These are phyloP conservation scores for Strix aluco DNA, from an alignment of 2,113 vertebrate species.

Conservation along the genomic window DNA sequence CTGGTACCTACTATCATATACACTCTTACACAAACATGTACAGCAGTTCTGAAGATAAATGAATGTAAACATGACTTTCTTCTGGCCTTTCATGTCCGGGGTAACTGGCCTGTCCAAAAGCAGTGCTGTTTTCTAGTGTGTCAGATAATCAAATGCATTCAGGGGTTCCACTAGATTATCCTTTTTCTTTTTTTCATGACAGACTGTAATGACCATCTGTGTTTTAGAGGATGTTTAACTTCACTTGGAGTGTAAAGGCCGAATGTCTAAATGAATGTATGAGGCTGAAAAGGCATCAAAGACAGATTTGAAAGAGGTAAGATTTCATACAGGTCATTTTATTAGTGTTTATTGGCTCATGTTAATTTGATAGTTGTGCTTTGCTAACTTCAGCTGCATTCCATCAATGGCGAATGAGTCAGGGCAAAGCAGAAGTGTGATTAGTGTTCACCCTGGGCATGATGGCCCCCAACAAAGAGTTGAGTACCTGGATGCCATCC, in stretches of 20 bases:
- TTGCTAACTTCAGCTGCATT: not conserved
- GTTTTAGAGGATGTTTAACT: not conserved
- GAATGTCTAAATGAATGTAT: not conserved
- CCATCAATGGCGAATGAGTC: not conserved
- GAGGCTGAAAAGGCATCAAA: not conserved
- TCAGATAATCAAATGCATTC: not conserved
- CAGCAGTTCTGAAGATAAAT: not conserved
- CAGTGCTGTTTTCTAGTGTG: not conserved
- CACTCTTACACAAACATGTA: not conserved
- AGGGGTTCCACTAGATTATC: not conserved
- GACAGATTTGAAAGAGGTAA: not conserved
- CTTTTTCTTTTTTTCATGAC: fast-evolving
- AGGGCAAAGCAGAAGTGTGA: not conserved
- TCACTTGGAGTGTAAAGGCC: not conserved
- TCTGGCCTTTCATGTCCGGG: not conserved
- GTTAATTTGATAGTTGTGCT: not conserved
- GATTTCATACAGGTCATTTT: not conserved
- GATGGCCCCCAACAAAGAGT: not conserved
- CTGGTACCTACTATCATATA: not conserved
- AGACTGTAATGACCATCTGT: conserved; percentile 15
- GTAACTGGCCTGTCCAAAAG: not conserved
- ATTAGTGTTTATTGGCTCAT: not conserved
- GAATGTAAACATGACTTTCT: not conserved
- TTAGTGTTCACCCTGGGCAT: too few relatives aligned
- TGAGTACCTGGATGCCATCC: not conserved